These are phyloP conservation scores for Alectura lathami DNA, from an alignment of 2,113 vertebrate species.

Conservation along the genomic window DNA sequence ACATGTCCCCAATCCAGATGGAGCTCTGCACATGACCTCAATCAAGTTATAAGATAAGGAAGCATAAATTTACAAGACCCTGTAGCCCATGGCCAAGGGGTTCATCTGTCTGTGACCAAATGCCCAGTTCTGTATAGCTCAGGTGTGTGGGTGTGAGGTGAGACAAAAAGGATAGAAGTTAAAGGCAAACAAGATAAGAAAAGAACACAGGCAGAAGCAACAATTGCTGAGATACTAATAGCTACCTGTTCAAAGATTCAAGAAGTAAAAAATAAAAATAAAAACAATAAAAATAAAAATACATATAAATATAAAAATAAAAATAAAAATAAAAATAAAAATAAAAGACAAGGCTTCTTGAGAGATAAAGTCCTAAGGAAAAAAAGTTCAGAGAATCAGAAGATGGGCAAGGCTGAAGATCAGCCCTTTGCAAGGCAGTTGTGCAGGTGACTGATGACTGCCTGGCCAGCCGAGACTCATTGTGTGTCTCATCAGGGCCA, in stretches of 20 bases:
- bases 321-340: too few species aligned
- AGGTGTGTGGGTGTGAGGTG: not conserved
- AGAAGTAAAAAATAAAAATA: not conserved
- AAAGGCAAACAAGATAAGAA: not conserved
- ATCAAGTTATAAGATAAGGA: not conserved
- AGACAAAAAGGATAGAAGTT: not conserved
- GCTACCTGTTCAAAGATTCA: not conserved
- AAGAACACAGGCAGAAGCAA: not conserved
- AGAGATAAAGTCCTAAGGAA: not conserved
- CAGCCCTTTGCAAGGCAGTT: not conserved
- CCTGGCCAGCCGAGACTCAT: not conserved
- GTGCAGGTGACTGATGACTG: not conserved
- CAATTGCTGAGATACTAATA: not conserved
- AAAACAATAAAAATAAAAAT: not conserved
- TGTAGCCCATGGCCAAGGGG: not conserved
- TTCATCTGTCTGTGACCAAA: not conserved
- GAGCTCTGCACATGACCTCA: not conserved
- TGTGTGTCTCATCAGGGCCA: not conserved
- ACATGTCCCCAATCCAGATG: not conserved
- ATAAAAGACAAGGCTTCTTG: not conserved
- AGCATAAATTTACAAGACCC: not conserved
- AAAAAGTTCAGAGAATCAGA: not conserved
- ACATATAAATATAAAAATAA: not conserved
- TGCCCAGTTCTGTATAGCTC: not conserved
- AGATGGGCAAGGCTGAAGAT: not conserved